These are phyloP conservation scores for Xanthostigma xanthostigma DNA, from an alignment of 2,888 invertebrate genomes.

Conservation along the genomic window DNA sequence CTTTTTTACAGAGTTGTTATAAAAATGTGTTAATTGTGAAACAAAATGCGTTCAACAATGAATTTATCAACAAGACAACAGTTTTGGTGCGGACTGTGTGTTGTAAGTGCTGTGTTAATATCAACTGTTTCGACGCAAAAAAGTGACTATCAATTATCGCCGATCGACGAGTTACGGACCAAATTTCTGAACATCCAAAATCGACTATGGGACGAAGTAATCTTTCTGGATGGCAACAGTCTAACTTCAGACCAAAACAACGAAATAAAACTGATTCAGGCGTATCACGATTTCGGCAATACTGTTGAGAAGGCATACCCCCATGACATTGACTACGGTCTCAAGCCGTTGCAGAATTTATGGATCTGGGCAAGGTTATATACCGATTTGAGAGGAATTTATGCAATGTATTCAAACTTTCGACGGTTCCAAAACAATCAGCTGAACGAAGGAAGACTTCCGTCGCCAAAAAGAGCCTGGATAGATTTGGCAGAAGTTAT, in stretches of 20 bases:
- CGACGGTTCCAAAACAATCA: constrained; percentile 37
- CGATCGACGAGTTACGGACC: constrained; percentile 43
- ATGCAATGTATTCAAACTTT: constrained; percentile 51
- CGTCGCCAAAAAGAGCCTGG: constrained; percentile 35
- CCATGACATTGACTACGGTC: constrained; percentile 15
- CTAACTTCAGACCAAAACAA: constrained; percentile 13
- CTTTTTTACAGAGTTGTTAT: too few species aligned
- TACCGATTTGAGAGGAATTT: constrained; percentile 43
- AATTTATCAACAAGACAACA: background rate
- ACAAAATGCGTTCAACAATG: background rate
- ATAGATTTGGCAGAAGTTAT: constrained; percentile 49
- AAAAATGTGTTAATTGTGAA: background rate
- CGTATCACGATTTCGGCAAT: constrained; percentile 11
- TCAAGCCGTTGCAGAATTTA: constrained; percentile 25
- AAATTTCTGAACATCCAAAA: constrained; percentile 42
- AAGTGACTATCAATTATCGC: constrained; percentile 16
- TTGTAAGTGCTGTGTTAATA: background rate
- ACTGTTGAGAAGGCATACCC: constrained; percentile 18
- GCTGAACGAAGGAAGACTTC: constrained; percentile 22
- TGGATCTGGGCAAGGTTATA: constrained; percentile 49
- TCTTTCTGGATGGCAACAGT: constrained; percentile 11
- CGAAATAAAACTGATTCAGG: background rate
- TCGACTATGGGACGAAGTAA: constrained; percentile 31
- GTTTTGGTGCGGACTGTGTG: background rate
- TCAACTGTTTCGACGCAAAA: background rate